A percentile compares a stretch with the other conserved stretches of the same genome.
Evolutionary conservation across 1,140 invertebrate species (phyloP).

Genomic region (Nebria ingens): DNA sequence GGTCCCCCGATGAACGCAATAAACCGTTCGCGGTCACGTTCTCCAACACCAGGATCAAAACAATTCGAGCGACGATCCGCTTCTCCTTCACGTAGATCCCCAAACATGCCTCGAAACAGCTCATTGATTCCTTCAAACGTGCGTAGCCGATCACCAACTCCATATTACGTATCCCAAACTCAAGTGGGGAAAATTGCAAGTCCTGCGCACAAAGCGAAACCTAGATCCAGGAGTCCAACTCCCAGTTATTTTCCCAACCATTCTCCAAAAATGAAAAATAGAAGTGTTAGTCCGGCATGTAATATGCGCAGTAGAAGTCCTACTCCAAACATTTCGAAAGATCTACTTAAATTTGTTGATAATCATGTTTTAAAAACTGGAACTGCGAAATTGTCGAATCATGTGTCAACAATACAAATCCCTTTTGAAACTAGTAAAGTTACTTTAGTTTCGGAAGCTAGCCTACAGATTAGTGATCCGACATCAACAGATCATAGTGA

Average conservation of each 20-base stretch:
- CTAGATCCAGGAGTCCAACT: constrained; percentile 19
- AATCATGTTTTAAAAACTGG: too few relatives aligned
- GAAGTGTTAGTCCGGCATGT: not conserved
- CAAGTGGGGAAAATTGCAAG: constrained; percentile 8
- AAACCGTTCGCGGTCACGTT: constrained; percentile 37
- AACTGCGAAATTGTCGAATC: constrained; percentile 16
- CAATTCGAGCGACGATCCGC: constrained; percentile 24
- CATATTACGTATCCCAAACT: constrained; percentile 21
- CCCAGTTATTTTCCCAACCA: constrained; percentile 9
- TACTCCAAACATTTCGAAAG: not conserved
- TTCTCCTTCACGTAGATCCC: constrained; percentile 21
- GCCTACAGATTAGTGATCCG: constrained; percentile 27
- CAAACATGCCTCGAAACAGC: constrained; percentile 23
- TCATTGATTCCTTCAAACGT: constrained; percentile 21
- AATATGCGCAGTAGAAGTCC: not conserved
- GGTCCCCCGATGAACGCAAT: constrained; percentile 32
- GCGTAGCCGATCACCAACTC: constrained; percentile 30
- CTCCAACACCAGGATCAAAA: constrained; percentile 24
- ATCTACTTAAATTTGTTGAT: not conserved
- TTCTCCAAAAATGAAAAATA: not conserved
- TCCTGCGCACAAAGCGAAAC: constrained; percentile 9
- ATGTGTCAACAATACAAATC: constrained; percentile 28
- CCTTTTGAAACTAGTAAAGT: constrained; percentile 22
- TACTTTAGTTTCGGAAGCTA: constrained; percentile 26
- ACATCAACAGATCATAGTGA: constrained; percentile 52